Evolutionary conservation across 2,113 vertebrate genomes (phyloP).

Genomic region (Oreochromis tanganicae): DNA sequence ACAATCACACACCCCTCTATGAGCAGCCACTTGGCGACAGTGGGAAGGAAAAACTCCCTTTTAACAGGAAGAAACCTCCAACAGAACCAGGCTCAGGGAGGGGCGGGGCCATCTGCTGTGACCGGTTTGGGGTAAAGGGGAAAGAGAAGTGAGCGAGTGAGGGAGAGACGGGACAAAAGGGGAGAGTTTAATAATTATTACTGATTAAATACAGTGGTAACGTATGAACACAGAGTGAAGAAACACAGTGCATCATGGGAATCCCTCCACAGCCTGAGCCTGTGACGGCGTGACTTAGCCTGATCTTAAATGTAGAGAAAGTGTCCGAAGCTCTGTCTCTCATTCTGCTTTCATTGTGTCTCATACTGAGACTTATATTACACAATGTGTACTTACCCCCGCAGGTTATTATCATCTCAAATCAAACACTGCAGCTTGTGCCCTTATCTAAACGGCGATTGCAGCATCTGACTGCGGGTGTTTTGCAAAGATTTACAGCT

Average conservation of each 20-base stretch:
- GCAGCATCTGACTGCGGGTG: not conserved
- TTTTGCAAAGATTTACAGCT: not conserved
- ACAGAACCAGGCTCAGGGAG: not conserved
- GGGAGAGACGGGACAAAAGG: no score
- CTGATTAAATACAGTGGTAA: not conserved
- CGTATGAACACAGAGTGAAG: not conserved
- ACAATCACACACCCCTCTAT: not conserved
- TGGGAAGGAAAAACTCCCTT: not conserved
- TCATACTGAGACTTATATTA: not conserved
- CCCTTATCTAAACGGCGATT: not conserved
- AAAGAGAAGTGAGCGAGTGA: no score
- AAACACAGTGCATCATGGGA: not conserved
- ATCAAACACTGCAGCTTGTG: not conserved
- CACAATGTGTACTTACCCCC: not conserved
- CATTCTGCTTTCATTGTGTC: not conserved
- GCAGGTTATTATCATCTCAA: not conserved
- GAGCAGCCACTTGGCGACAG: not conserved
- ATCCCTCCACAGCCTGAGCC: not conserved
- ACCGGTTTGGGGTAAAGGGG: not conserved
- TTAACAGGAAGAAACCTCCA: not conserved
- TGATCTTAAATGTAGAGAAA: not conserved
- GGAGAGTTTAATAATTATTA: not conserved
- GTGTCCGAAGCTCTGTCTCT: not conserved
- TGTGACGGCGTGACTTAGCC: not conserved
- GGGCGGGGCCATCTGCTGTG: not conserved